A percentile compares a stretch with the other conserved stretches of the same genome.
These are phyloP conservation scores for Syrphus vitripennis DNA, from an alignment of 2,888 invertebrate genomes.

Conservation along the genomic window DNA sequence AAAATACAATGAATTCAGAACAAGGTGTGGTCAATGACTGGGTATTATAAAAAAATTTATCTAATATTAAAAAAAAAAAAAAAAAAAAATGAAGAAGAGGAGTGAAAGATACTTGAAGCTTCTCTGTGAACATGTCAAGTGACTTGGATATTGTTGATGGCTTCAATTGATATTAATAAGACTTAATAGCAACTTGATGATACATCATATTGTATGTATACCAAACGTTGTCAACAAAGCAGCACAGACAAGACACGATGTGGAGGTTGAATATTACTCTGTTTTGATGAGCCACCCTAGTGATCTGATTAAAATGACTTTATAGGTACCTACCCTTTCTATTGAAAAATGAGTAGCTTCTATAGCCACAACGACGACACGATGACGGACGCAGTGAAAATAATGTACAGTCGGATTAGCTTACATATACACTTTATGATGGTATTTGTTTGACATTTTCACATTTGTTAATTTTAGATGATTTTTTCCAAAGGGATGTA, in stretches of 20 bases:
- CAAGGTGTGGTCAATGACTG: constrained; percentile 26
- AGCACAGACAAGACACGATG: neutral
- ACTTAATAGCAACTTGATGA: constrained; percentile 42
- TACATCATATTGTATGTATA: neutral
- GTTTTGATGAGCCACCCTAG: neutral
- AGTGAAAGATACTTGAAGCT: constrained; percentile 33
- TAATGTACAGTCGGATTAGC: neutral
- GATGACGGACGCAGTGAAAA: neutral
- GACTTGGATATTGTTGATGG: constrained; percentile 49
- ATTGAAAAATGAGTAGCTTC: neutral
- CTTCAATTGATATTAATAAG: constrained; percentile 69
- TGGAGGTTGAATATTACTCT: neutral
- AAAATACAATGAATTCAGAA: neutral
- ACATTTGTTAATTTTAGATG: neutral
- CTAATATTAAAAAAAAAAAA: neutral
- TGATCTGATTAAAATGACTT: constrained; percentile 11
- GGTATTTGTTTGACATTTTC: neutral
- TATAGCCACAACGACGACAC: no score
- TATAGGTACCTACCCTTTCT: neutral
- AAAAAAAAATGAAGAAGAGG: neutral
- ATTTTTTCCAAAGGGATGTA: neutral
- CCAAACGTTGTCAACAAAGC: neutral
- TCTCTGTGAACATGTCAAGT: constrained; percentile 52
- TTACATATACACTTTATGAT: constrained; percentile 1
- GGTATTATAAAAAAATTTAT: neutral